Evolutionary conservation across 2,797 vertebrate genomes (phyloP).

Genomic region (Poeciliopsis paucimaculata): DNA sequence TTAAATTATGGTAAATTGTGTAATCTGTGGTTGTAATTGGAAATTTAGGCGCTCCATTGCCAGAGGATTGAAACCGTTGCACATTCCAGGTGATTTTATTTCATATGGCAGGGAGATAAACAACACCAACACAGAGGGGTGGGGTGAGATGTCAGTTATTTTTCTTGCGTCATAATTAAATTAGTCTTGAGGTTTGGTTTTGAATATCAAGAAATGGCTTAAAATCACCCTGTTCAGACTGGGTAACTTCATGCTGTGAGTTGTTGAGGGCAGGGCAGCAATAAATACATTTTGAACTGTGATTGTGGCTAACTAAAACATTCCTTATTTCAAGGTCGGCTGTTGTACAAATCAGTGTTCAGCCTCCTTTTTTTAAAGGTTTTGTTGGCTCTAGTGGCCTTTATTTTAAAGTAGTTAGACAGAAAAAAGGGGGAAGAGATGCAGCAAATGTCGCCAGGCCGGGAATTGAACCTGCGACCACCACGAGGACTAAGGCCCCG

Average conservation of each 20-base stretch:
- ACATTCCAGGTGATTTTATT: not conserved
- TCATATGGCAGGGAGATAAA: not conserved
- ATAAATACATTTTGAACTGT: too few species aligned
- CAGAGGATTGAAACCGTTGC: not conserved
- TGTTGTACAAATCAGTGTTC: not conserved
- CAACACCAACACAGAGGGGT: not conserved
- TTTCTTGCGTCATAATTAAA: not conserved
- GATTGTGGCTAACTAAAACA: not conserved
- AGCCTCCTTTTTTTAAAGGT: too few species aligned
- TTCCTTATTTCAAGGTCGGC: not conserved
- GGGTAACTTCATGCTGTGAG: not conserved
- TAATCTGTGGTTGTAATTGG: not conserved
- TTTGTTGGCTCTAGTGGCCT: too few species aligned
- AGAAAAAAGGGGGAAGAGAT: too few species aligned
- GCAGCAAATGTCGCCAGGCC: too few species aligned
- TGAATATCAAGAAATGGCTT: not conserved
- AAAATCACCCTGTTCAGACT: not conserved
- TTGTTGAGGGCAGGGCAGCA: not conserved
- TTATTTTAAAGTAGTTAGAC: too few species aligned
- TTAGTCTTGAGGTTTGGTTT: not conserved
- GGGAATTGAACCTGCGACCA: too few species aligned
- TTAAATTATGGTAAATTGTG: not conserved
- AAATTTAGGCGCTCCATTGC: not conserved
- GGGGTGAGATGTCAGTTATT: not conserved
- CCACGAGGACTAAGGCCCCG: too few species aligned